Conservation (phyloP, 2,113 vertebrate species). For the Hypanus sabinus region DNA sequence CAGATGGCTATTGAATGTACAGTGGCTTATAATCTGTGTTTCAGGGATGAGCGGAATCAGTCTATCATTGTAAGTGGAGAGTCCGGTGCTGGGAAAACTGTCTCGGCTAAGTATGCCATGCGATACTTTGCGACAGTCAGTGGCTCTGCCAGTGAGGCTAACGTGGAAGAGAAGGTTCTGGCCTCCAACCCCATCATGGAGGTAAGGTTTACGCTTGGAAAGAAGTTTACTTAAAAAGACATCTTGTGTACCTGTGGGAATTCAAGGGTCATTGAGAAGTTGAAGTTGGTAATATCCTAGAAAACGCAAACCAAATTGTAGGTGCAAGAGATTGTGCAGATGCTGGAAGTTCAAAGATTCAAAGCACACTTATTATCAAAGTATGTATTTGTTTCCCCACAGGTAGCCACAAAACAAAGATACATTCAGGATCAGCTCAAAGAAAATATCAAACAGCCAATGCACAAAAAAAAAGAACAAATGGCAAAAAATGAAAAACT, state of each 20-base stretch:
- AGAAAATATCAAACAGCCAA: no score
- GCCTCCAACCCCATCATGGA: slow-evolving; percentile 99
- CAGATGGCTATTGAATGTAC: not conserved
- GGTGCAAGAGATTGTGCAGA: no score
- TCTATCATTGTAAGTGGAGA: slow-evolving; percentile 97
- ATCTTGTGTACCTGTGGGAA: no score
- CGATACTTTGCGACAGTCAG: slow-evolving; percentile 95
- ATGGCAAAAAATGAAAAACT: no score
- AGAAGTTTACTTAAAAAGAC: not conserved
- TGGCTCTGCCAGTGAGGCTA: slow-evolving; percentile 87
- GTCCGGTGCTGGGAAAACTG: slow-evolving; percentile 92
- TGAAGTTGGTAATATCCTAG: not conserved
- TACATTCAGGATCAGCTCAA: no score
- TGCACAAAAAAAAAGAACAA: no score
- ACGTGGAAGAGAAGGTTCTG: slow-evolving; percentile 89
- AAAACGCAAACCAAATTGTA: not conserved
- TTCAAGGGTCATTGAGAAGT: not conserved
- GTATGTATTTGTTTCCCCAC: no score
- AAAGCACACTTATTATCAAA: no score
- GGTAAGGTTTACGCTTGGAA: slow-evolving; percentile 60
- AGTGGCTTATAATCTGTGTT: slow-evolving; percentile 41
- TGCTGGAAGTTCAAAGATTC: no score
- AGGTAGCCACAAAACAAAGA: no score
- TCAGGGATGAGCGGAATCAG: slow-evolving; percentile 93
- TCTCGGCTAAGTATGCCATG: slow-evolving; percentile 98